These are phyloP conservation scores for Sinocyclocheilus anshuiensis DNA, from an alignment of 2,113 vertebrate genomes.

Conservation along the genomic window DNA sequence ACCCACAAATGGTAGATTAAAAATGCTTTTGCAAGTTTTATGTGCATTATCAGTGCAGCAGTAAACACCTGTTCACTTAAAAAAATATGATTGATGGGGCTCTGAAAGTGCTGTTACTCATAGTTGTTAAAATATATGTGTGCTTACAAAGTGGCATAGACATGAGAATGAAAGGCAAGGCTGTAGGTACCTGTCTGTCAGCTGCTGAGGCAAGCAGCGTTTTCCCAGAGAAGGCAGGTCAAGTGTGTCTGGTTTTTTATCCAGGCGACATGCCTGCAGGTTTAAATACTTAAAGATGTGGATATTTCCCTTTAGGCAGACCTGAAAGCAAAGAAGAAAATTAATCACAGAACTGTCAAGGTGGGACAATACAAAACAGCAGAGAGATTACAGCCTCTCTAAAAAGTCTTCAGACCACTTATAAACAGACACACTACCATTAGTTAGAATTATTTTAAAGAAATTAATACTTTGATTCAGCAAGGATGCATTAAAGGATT, in stretches of 20 bases:
- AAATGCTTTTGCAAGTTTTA: background rate
- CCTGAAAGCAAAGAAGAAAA: slow-evolving; percentile 76
- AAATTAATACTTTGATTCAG: no score
- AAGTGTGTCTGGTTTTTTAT: slow-evolving; percentile 95
- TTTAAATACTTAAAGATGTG: slow-evolving; percentile 99
- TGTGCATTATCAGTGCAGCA: background rate
- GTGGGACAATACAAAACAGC: background rate
- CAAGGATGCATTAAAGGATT: no score
- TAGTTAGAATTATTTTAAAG: no score
- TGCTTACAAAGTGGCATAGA: no score
- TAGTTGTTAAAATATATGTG: background rate
- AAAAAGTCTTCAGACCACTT: no score
- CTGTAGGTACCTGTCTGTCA: slow-evolving; percentile 88
- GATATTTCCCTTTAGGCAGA: slow-evolving; percentile 97
- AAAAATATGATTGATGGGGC: background rate
- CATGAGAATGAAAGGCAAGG: background rate
- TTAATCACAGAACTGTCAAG: background rate
- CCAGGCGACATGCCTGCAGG: slow-evolving; percentile 91
- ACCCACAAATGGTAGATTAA: no score
- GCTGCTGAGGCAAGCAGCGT: slow-evolving; percentile 88
- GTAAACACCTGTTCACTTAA: background rate
- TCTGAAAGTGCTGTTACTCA: no score
- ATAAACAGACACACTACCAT: no score
- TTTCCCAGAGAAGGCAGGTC: slow-evolving; percentile 91
- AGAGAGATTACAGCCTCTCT: no score